A percentile compares a stretch with the other conserved stretches of the same genome.
Conservation (phyloP, 2,113 vertebrate genomes). For the Dunckerocampus dactyliophorus region DNA sequence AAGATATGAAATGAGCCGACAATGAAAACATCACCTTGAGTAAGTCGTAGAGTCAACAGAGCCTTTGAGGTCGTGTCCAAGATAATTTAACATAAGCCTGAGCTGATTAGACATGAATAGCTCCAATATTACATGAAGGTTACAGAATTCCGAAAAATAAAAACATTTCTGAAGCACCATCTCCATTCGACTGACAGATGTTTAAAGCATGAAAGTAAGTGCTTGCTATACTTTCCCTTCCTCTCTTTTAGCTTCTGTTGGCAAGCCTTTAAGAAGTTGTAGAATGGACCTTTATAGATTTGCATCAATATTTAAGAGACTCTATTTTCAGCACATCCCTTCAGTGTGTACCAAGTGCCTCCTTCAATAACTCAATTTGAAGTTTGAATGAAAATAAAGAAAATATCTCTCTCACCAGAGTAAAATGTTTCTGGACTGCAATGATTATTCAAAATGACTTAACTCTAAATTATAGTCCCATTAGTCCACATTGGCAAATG, state of each 20-base stretch:
- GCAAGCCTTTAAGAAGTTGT: background rate
- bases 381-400: background rate
- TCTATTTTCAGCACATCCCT: background rate
- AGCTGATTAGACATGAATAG: background rate
- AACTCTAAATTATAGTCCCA: background rate
- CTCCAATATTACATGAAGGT: background rate
- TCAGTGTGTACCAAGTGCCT: background rate
- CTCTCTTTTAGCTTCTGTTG: background rate
- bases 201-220: background rate
- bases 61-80: constrained; percentile 2
- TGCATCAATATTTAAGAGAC: constrained; percentile 9
- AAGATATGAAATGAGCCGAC: constrained; percentile 26
- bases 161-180: background rate
- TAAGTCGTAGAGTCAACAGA: constrained; percentile 8
- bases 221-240: background rate
- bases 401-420: background rate
- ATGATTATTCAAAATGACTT: background rate
- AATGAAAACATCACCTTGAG: constrained; percentile 10
- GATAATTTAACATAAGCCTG: background rate
- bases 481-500: too few relatives aligned
- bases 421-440: background rate
- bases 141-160: too few relatives aligned
- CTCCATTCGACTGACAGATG: background rate
- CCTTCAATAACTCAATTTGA: background rate
- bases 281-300: background rate